phyloP scores from a whole-genome alignment of 2,888 invertebrate species.

The Acanthococcus lagerstroemiae region DNA sequence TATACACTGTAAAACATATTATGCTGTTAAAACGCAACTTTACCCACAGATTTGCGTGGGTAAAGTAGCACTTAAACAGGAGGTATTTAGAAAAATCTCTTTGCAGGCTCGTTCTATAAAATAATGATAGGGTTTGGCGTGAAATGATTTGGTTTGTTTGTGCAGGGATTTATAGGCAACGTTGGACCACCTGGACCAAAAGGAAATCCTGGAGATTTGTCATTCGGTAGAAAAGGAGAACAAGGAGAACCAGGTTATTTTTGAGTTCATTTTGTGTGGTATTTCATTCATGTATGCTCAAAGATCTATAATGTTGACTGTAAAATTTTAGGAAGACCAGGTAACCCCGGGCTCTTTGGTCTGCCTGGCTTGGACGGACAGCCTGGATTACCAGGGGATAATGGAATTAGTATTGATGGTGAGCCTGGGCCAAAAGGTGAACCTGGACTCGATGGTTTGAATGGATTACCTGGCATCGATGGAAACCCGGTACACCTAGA shows the following conservation, averaged over 20 bases:
- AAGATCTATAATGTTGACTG: background rate
- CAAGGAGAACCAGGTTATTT: conserved; percentile 45
- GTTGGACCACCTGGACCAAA: conserved; percentile 31
- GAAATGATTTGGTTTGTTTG: background rate
- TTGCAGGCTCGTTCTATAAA: no score
- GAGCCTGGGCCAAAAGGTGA: conserved; percentile 44
- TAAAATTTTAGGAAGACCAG: background rate
- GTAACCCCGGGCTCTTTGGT: conserved; percentile 40
- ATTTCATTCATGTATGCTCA: background rate
- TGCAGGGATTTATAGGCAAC: conserved; percentile 31
- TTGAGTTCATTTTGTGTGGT: background rate
- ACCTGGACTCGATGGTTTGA: conserved; percentile 38
- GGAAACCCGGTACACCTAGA: background rate
- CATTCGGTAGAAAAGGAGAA: conserved; percentile 55
- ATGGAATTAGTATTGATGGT: conserved; percentile 44
- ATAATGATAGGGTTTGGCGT: background rate
- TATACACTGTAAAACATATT: no score
- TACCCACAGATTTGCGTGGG: no score
- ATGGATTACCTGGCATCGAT: conserved; percentile 44
- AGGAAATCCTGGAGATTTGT: conserved; percentile 48
- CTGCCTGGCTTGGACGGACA: conserved; percentile 45
- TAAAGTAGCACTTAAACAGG: no score
- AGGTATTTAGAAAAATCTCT: no score
- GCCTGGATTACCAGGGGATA: conserved; percentile 42
- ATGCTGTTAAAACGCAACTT: no score